phyloP scores from a whole-genome alignment of 2,888 invertebrate species.

The Villa cingulata region DNA sequence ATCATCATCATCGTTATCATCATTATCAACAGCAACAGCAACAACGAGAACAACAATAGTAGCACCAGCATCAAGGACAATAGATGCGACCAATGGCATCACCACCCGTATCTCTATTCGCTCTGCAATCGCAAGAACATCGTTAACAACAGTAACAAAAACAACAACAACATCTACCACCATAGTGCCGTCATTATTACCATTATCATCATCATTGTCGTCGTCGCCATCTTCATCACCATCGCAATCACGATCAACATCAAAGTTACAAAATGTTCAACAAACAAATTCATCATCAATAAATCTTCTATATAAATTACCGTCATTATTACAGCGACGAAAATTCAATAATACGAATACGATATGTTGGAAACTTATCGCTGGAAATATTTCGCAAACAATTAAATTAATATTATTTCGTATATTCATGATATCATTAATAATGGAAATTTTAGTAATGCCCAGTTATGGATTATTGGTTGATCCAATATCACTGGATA shows the following conservation, averaged over 20 bases:
- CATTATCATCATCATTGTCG: neutral
- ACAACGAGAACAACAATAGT: too few species aligned
- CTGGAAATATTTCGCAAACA: neutral
- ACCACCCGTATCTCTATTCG: too few species aligned
- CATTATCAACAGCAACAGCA: too few species aligned
- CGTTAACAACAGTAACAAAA: neutral
- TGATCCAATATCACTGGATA: conserved; percentile 13
- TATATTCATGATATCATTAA: conserved; percentile 14
- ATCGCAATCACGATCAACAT: neutral
- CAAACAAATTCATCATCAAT: neutral
- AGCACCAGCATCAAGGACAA: too few species aligned
- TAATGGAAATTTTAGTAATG: conserved; percentile 11
- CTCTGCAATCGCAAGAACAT: too few species aligned
- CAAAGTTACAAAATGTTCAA: too few species aligned
- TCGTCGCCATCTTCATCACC: neutral
- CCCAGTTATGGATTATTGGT: conserved; percentile 19
- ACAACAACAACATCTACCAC: neutral
- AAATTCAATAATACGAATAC: neutral
- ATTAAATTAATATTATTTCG: conserved; percentile 9
- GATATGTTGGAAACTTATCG: neutral
- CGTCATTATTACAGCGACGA: neutral
- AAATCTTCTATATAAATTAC: neutral
- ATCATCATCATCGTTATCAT: too few species aligned
- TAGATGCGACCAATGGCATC: too few species aligned
- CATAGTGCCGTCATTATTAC: neutral